Percentiles rank a stretch among this genome's conserved stretches.
Conservation (phyloP, 2,113 vertebrate genomes). For the Amia ocellicauda region DNA sequence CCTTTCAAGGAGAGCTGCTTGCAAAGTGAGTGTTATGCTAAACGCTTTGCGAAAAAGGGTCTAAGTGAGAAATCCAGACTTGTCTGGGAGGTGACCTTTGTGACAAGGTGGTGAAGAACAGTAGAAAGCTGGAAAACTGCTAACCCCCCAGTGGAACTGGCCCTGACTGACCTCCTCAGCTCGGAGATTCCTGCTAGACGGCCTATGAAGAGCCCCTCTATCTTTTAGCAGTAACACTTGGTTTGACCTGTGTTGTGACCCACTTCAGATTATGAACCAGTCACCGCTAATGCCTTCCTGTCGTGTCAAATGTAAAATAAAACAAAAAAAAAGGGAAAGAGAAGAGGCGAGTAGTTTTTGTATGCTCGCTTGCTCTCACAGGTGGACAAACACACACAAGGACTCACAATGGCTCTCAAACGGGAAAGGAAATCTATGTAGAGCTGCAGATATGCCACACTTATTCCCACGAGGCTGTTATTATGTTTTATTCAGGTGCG, state of each 20-base stretch:
- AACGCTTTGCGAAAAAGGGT: constrained; percentile 16
- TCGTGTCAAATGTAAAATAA: constrained; percentile 60
- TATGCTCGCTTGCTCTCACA: too few species aligned
- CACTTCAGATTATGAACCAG: constrained; percentile 65
- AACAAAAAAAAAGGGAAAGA: constrained; percentile 52
- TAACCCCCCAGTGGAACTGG: constrained; percentile 58
- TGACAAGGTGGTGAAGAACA: constrained; percentile 50
- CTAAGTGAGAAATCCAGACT: constrained; percentile 37
- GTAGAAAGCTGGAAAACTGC: constrained; percentile 32
- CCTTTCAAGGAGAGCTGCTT: neutral
- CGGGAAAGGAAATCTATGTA: too few species aligned
- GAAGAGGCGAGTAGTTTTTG: too few species aligned
- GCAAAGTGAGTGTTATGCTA: too few species aligned
- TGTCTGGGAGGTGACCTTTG: constrained; percentile 57
- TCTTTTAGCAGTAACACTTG: constrained; percentile 30
- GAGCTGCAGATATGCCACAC: too few species aligned
- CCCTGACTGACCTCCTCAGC: constrained; percentile 60
- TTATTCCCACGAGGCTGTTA: too few species aligned
- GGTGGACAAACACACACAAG: too few species aligned
- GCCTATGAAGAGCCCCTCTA: constrained; percentile 41
- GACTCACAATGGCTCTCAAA: too few species aligned
- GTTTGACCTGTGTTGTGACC: constrained; percentile 68
- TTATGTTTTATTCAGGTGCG: too few species aligned
- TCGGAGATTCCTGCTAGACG: constrained; percentile 35
- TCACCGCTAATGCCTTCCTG: constrained; percentile 63